Evolutionary conservation across 2,888 invertebrate species (phyloP).

Genomic region (Cistogaster globosa): DNA sequence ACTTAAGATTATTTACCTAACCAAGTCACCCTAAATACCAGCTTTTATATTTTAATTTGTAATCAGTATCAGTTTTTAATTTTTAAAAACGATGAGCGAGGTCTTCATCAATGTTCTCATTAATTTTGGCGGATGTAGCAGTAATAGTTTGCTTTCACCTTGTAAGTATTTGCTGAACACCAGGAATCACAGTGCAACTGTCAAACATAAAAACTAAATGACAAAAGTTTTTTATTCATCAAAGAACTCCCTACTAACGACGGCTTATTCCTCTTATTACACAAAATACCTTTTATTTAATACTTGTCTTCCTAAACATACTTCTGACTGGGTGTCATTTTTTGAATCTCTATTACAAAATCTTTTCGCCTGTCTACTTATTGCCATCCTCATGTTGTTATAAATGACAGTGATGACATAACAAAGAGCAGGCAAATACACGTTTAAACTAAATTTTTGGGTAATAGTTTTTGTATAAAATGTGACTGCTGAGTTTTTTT

Average conservation of each 20-base stretch:
- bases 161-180: too few relatives aligned
- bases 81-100: too few relatives aligned
- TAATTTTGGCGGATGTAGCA: too few relatives aligned
- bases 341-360: constrained; percentile 1
- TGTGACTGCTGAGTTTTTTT: too few relatives aligned
- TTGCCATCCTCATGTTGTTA: constrained; percentile 57
- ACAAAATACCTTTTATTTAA: neutral
- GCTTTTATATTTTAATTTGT: too few relatives aligned
- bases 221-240: neutral
- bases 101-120: too few relatives aligned
- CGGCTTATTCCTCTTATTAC: neutral
- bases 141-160: too few relatives aligned
- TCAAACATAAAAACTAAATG: neutral
- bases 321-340: neutral
- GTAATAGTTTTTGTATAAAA: too few relatives aligned
- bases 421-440: constrained; percentile 40
- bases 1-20: too few relatives aligned
- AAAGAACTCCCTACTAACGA: neutral
- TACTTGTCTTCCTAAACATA: neutral
- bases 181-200: too few relatives aligned
- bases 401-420: constrained; percentile 58
- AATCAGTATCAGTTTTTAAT: too few relatives aligned
- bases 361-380: constrained; percentile 46
- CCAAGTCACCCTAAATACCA: too few relatives aligned
- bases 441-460: neutral